phyloP scores from a whole-genome alignment of 2,888 invertebrate genomes.

The Panorpa germanica region DNA sequence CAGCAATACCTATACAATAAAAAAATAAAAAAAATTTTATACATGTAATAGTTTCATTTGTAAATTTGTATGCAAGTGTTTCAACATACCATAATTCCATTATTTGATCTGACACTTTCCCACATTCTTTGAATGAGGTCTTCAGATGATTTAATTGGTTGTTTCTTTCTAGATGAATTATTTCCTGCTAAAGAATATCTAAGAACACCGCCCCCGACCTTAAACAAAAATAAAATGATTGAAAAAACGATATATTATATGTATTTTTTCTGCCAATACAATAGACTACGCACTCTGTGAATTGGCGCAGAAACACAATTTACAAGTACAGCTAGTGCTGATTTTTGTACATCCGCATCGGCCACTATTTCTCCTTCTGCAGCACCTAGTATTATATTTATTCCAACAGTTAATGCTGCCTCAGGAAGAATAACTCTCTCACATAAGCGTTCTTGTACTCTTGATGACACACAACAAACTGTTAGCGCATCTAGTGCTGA shows the following conservation, averaged over 20 bases:
- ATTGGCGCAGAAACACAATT: conserved; percentile 90
- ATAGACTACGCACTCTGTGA: conserved; percentile 37
- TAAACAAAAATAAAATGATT: conserved; percentile 14
- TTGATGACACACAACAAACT: conserved; percentile 77
- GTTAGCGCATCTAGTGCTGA: conserved; percentile 75
- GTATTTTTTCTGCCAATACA: not conserved
- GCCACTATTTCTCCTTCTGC: conserved; percentile 82
- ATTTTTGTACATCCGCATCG: conserved; percentile 82
- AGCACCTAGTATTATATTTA: conserved; percentile 65
- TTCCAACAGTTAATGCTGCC: conserved; percentile 55
- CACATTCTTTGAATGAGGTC: conserved; percentile 84
- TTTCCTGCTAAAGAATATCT: too few relatives aligned
- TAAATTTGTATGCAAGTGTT: not conserved
- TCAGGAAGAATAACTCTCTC: conserved; percentile 62
- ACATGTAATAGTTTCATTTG: not conserved
- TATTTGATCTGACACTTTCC: conserved; percentile 85
- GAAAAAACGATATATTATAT: not conserved
- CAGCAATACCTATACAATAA: conserved; percentile 46
- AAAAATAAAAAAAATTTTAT: conserved; percentile 9
- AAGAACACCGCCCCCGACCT: conserved; percentile 29
- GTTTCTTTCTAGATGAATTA: conserved; percentile 42
- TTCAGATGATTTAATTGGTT: conserved; percentile 47
- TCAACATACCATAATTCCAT: conserved; percentile 79
- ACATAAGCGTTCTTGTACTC: conserved; percentile 52
- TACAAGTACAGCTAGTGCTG: conserved; percentile 76